Evolutionary conservation across 2,113 vertebrate species (phyloP), one percentile per base, ranked within the genome.

Genomic region (Pedetes capensis): DNA sequence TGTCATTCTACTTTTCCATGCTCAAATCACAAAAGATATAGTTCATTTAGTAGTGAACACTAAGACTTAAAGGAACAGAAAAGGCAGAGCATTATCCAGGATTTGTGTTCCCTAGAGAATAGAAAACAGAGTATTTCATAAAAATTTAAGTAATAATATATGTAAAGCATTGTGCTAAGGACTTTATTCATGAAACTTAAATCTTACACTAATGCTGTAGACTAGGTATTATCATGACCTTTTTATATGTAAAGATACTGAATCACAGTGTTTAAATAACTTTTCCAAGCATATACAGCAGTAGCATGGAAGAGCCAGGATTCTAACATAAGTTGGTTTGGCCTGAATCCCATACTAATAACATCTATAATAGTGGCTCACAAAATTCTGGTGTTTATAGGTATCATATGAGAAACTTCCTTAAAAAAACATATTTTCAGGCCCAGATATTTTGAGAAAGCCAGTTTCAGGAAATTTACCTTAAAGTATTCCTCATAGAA

Each of bases 401-500:
- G 18, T 5, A 42, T 68, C 32, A 34, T 55, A 78, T 10, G 29
- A 81, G 39, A 25, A 85, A 16, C 8, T 68, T 88, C 25, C 16
- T 18, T 32, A 82, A 32, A 92, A 87, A 80, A 5, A 13, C 6
- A 86, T 27, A 44, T 79, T 96, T 93, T 93, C 37, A 94, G 63
- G 47, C 17, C 44, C 14, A 55, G n/a, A 39, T 69, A 64, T 32
- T 69, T 47, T 53, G 49, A 55, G 9, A 69, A n/a, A 55, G 47
- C n/a, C 14, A 25, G 32, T 29, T n/a, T 49, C 22, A 27, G 27
- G 44, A 63, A 59, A 61, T 47, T 80, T 68, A 53, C 72, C 78
- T 42, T 39, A 78, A n/a, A 57, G 4, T 22, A 80, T 76, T 80
- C 39, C 29, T 27, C 22, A 42, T 57, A 89, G 3, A 51, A 34